Evolutionary conservation across 2,888 invertebrate genomes (phyloP).

Genomic region (Trachelus tabidus): DNA sequence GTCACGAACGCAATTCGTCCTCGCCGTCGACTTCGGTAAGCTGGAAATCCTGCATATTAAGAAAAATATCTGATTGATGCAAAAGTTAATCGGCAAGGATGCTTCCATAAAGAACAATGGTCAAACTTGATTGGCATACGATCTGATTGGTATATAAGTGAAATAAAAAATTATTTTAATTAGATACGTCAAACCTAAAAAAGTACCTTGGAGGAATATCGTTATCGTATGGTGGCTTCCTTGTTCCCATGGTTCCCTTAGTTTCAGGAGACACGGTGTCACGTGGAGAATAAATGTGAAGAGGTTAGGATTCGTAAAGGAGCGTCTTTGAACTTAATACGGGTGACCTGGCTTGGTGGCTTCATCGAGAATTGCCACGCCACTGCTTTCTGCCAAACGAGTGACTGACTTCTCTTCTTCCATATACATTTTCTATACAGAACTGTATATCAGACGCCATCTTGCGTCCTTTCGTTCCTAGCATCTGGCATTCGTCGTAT

Average conservation of each 20-base stretch:
- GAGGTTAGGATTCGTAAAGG: conserved; percentile 36
- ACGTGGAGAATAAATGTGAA: conserved; percentile 35
- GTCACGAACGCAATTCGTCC: neutral
- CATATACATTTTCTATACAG: neutral
- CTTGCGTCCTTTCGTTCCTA: neutral
- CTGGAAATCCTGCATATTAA: neutral
- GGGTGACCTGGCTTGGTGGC: conserved; percentile 55
- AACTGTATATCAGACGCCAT: neutral
- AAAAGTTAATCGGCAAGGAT: neutral
- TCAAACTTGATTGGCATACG: neutral
- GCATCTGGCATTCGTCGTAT: neutral
- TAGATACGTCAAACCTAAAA: conserved; percentile 2
- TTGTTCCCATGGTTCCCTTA: conserved; percentile 14
- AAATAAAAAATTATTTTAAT: neutral
- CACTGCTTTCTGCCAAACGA: neutral
- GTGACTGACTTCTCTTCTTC: neutral
- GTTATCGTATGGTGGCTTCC: conserved; percentile 13
- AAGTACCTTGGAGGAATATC: conserved; percentile 18
- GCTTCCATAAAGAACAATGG: neutral
- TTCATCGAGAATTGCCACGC: conserved; percentile 1
- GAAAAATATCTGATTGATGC: too few species aligned
- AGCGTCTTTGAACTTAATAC: conserved; percentile 63
- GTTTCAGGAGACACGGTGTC: neutral
- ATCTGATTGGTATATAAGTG: neutral
- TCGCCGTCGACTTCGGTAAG: neutral